A percentile compares a stretch with the other conserved stretches of the same genome.
Evolutionary conservation across 2,888 invertebrate genomes (phyloP).

Genomic region (Mythimna impura): DNA sequence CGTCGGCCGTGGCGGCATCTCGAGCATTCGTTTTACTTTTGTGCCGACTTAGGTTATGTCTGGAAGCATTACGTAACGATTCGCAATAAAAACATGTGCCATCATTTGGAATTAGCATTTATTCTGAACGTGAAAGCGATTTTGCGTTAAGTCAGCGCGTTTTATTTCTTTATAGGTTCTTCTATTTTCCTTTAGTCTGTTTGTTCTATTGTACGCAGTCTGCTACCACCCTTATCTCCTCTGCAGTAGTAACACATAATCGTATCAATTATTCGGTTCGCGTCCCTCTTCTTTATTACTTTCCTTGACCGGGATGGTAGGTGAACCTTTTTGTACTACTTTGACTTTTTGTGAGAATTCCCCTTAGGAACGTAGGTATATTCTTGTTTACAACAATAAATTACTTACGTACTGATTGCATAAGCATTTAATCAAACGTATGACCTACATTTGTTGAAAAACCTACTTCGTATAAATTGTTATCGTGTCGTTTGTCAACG

Average conservation of each 20-base stretch:
- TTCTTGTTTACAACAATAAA: conserved; percentile 60
- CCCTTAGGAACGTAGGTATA: conserved; percentile 50
- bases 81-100: conserved; percentile 49
- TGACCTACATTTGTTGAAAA: conserved; percentile 40
- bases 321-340: conserved; percentile 74
- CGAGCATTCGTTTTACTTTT: conserved; percentile 56
- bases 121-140: conserved; percentile 24
- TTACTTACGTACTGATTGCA: conserved; percentile 50
- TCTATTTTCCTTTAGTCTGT: conserved; percentile 8
- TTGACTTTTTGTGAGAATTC: conserved; percentile 70
- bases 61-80: conserved; percentile 58
- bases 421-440: conserved; percentile 46
- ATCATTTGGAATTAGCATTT: conserved; percentile 45
- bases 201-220: conserved; percentile 52
- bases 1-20: conserved; percentile 59
- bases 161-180: conserved; percentile 29
- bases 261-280: conserved; percentile 89
- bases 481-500: conserved; percentile 14
- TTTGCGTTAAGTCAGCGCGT: conserved; percentile 29
- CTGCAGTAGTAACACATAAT: conserved; percentile 84
- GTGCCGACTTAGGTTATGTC: conserved; percentile 52
- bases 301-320: conserved; percentile 77
- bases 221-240: conserved; percentile 69
- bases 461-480: conserved; percentile 28
- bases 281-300: conserved; percentile 87